Percentiles rank a stretch among this genome's conserved stretches.
Evolutionary conservation across 2,888 invertebrate genomes (phyloP).

Genomic region (Monoplex corrugatus): DNA sequence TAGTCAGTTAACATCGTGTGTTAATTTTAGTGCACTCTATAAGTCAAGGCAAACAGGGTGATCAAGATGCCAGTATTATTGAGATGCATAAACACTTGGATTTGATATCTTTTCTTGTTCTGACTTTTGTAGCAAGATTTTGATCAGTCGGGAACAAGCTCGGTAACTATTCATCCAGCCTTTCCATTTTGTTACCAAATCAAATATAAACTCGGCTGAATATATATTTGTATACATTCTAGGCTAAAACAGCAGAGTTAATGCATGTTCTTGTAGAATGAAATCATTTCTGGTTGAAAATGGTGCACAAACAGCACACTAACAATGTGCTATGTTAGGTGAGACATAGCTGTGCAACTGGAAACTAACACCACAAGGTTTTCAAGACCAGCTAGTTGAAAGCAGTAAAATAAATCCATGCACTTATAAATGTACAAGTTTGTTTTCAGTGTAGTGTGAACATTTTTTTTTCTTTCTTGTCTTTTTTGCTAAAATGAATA

Average conservation of each 20-base stretch:
- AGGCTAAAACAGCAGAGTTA: not conserved
- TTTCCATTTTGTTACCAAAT: not conserved
- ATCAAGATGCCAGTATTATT: no score
- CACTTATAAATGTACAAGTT: not conserved
- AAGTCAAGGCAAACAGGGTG: no score
- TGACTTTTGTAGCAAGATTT: conserved; percentile 31
- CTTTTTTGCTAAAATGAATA: not conserved
- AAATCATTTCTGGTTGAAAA: not conserved
- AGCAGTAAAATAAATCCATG: not conserved
- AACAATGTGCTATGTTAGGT: not conserved
- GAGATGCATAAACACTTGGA: not conserved
- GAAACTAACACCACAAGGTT: not conserved
- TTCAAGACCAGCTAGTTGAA: not conserved
- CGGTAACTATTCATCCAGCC: conserved; percentile 23
- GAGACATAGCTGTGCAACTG: not conserved
- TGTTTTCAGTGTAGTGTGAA: not conserved
- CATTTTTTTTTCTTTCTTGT: not conserved
- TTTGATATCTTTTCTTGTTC: not conserved
- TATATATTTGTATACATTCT: no score
- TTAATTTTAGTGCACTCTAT: no score
- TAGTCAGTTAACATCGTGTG: no score
- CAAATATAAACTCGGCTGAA: not conserved
- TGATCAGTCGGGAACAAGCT: conserved; percentile 24
- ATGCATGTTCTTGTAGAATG: not conserved
- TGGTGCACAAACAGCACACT: not conserved